Conservation (phyloP, 2,888 invertebrate species). For the Epicampocera succincta region DNA sequence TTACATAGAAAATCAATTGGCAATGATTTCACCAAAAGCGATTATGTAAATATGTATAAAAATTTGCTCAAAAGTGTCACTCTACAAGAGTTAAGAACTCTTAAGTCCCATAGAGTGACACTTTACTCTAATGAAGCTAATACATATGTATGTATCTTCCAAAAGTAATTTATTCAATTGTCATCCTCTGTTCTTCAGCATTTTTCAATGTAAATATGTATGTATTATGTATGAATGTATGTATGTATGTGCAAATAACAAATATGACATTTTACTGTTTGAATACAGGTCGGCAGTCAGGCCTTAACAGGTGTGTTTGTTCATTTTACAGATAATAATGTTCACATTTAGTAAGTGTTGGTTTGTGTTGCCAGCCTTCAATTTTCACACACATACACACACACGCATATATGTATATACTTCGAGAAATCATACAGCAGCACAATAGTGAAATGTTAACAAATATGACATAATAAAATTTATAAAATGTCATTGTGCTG, state of each 20-base stretch:
- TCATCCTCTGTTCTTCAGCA: background rate
- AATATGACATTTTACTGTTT: constrained; percentile 11
- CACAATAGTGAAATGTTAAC: constrained; percentile 32
- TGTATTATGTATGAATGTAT: too few relatives aligned
- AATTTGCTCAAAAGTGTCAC: too few relatives aligned
- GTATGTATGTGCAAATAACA: background rate
- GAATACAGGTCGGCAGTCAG: constrained; percentile 7
- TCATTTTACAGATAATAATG: constrained; percentile 27
- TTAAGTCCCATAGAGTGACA: too few relatives aligned
- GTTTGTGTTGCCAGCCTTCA: background rate
- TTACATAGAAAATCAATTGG: too few relatives aligned
- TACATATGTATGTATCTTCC: background rate
- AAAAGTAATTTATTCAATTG: constrained; percentile 13
- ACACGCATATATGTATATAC: background rate
- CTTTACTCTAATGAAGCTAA: too few relatives aligned
- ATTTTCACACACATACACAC: background rate
- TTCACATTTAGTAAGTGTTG: background rate
- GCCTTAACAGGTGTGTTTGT: constrained; percentile 29
- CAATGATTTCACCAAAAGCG: too few relatives aligned
- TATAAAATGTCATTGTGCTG: constrained; percentile 32
- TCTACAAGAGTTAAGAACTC: too few relatives aligned
- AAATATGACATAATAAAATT: constrained; percentile 35
- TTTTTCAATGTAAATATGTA: background rate
- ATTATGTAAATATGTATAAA: too few relatives aligned
- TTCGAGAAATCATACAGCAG: background rate